A percentile compares a stretch with the other conserved stretches of the same genome.
Evolutionary conservation across 2,113 vertebrate species (phyloP).

Genomic region (Sus scrofa): T2T-Sscrofa CM000817.6:53291501-53292000

Average conservation of each 20-base stretch:
- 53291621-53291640: neutral
- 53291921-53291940: slow-evolving; percentile 76
- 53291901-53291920: slow-evolving; percentile 74
- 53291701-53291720: slow-evolving; percentile 48
- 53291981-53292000: slow-evolving; percentile 73
- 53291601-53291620: neutral
- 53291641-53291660: neutral
- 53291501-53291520: neutral
- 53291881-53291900: neutral
- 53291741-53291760: slow-evolving; percentile 56
- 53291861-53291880: slow-evolving; percentile 68
- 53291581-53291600: neutral
- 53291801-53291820: slow-evolving; percentile 31
- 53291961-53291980: slow-evolving; percentile 66
- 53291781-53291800: slow-evolving; percentile 62
- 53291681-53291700: neutral
- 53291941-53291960: slow-evolving; percentile 73
- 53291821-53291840: slow-evolving; percentile 20
- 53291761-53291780: slow-evolving; percentile 70
- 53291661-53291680: slow-evolving; percentile 19
- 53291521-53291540: neutral
- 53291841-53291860: slow-evolving; percentile 61
- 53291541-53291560: neutral
- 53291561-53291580: neutral
- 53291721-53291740: slow-evolving; percentile 5